Base-by-base conservation (phyloP, 2,888 invertebrate genomes). In the Reticulitermes lucifugus region DNA sequence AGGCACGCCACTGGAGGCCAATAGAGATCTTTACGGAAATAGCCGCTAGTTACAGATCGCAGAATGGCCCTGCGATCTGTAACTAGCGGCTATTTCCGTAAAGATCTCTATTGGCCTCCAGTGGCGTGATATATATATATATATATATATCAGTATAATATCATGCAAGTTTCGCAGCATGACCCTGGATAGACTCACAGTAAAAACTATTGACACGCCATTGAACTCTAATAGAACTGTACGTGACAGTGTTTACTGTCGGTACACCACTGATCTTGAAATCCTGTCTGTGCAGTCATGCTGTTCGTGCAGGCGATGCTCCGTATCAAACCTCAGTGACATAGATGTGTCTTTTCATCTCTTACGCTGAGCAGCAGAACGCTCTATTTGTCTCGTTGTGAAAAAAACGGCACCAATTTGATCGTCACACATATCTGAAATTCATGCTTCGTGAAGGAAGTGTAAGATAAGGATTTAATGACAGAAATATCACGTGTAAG, bases 311-410 rank as follows among this genome's bases (percentile, higher is more conserved):
- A 73, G 41, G 41, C 41, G 41, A 41, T 41, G 21, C 73, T 21
- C 18, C 5, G 10, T 73, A 41, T 12, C 73, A 10, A 73, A 6
- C 73, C 65, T 25, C 65, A 5, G 25, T 25, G 65, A 65, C 65
- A 41, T 41, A 73, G 73, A 73, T 73, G 41, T 73, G 35, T 41
- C 73, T 73, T 65, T 65, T 65, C 65, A 65, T 65, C 65, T 65
- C n/a, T 0, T 14, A 35, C 10, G 41, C 73, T 73, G 7, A 6
- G 73, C 12, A 14, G 10, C 1, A 73, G 25, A 41, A 21, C 41
- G 18, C 7, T 73, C 73, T 41, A 73, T 73, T 41, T 70, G 41
- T n/a, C n/a, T 25, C 25, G 25, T 25, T n/a, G 9, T 10, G 65
- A 7, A 25, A 25, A 65, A 60, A 60, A 65, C 25, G 55, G 25